phyloP scores from a whole-genome alignment of 1,140 invertebrate species.

The Drosophila ficusphila region DNA sequence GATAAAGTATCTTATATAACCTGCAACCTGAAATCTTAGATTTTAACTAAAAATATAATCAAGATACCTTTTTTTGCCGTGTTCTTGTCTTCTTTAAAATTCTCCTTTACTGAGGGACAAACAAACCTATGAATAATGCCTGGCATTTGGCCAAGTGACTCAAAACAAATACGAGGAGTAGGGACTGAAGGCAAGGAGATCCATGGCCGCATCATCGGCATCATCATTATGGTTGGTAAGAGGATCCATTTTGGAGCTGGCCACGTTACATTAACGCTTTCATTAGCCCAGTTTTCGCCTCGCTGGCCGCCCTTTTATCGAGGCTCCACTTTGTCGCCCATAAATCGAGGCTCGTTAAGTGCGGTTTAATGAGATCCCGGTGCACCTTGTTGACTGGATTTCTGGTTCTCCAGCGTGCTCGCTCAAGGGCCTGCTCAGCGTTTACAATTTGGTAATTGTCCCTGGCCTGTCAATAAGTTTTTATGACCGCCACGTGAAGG shows the following conservation, averaged over 20 bases:
- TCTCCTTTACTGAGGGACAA: not conserved
- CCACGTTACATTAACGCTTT: constrained; percentile 68
- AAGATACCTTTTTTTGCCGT: not conserved
- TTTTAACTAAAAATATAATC: not conserved
- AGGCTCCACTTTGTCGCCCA: constrained; percentile 59
- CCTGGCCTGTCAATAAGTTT: constrained; percentile 74
- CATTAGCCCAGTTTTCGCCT: constrained; percentile 74
- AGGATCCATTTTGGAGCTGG: constrained; percentile 5
- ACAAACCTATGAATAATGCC: constrained; percentile 58
- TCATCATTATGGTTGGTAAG: constrained; percentile 15
- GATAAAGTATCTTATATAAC: too few species aligned
- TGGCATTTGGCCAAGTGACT: constrained; percentile 72
- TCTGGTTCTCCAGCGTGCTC: constrained; percentile 47
- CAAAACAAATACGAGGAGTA: constrained; percentile 59
- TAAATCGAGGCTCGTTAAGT: constrained; percentile 76
- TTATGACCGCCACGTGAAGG: constrained; percentile 53
- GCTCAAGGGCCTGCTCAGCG: constrained; percentile 57
- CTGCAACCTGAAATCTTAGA: too few species aligned
- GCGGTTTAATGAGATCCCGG: constrained; percentile 62
- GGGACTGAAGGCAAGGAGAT: not conserved
- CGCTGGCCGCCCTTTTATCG: constrained; percentile 53
- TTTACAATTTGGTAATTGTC: constrained; percentile 75
- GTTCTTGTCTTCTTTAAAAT: not conserved
- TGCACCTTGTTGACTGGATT: constrained; percentile 5
- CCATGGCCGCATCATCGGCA: constrained; percentile 14